Base-by-base conservation (phyloP, 2,888 invertebrate species). In the Thymelicus lineola region DNA sequence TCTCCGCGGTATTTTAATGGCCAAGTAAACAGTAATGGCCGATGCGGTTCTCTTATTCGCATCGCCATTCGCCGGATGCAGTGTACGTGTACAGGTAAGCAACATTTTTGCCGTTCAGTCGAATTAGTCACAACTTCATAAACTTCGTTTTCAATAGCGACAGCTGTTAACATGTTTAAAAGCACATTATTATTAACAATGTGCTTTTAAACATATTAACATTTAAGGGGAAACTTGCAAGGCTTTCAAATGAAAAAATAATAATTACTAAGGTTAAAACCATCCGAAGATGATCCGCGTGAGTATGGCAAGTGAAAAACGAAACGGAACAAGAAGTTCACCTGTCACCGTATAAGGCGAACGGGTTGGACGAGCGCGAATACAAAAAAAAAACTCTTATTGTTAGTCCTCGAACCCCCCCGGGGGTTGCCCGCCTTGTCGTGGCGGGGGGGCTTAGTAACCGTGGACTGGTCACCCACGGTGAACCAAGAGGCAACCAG, bases 291-390 rank as follows among this genome's bases (percentile, higher is more conserved):
- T 42, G 42, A 72, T 65, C 53, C 70, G 66, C 57, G 71, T 72
- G 55, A 65, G 62, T 66, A 74, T 70, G 71, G 46, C 63, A 48
- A 60, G 57, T 58, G 17, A 46, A 58, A 66, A 59, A 59, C 61
- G 61, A 71, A 73, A 77, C 77, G 77, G 77, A 79, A 84, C 82
- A 78, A 82, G 82, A 81, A 80, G 78, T 88, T 87, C 86, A 86
- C 77, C 74, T 73, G 67, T 76, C 59, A 64, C 88, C 86, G 83
- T 84, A 88, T 85, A 88, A 77, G 86, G 88, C 63, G 73, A 72
- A 75, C 80, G 75, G 81, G 78, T 79, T 75, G 71, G 78, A 73
- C 78, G 73, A 78, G 80, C 80, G 78, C 73, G 73, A 75, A 79
- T 62, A 74, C 74, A 79, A 79, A 84, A 84, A 85, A 86, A 84